A percentile compares a stretch with the other conserved stretches of the same genome.
These are phyloP conservation scores for Thymelicus sylvestris DNA, from an alignment of 2,888 invertebrate species.

Conservation along the genomic window DNA sequence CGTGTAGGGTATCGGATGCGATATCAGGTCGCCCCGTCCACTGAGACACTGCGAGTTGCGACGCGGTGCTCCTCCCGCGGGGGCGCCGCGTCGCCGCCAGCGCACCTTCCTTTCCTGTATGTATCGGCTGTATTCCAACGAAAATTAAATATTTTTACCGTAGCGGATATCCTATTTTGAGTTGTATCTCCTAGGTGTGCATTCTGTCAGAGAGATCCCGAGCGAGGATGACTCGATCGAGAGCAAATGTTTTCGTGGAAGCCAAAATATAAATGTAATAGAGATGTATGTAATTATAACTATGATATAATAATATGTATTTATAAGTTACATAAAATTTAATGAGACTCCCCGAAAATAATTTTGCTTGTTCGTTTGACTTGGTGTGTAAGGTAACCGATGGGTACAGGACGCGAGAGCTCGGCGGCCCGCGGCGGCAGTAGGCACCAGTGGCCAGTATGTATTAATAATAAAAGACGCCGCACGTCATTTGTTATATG, in stretches of 20 bases:
- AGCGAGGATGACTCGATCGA: neutral
- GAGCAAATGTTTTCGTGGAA: conserved; percentile 23
- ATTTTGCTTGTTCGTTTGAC: neutral
- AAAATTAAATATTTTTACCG: no score
- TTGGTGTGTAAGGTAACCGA: neutral
- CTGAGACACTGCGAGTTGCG: neutral
- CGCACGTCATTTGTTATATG: conserved; percentile 15
- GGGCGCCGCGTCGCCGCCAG: neutral
- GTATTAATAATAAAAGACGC: conserved; percentile 16
- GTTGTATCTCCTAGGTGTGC: no score
- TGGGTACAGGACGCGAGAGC: no score
- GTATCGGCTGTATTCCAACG: no score
- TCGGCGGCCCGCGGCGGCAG: neutral
- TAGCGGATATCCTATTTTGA: no score
- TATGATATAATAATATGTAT: neutral
- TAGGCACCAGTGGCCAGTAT: conserved; percentile 30
- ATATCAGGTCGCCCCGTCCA: neutral
- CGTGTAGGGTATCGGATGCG: neutral
- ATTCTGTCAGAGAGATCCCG: no score
- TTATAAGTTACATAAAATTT: neutral
- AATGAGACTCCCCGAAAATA: conserved; percentile 16
- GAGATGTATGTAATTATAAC: neutral
- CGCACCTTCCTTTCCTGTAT: neutral
- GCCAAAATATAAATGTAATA: conserved; percentile 6
- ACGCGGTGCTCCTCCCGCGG: neutral